Conservation (phyloP, 2,888 invertebrate species). For the Dromius quadrimaculatus region DNA sequence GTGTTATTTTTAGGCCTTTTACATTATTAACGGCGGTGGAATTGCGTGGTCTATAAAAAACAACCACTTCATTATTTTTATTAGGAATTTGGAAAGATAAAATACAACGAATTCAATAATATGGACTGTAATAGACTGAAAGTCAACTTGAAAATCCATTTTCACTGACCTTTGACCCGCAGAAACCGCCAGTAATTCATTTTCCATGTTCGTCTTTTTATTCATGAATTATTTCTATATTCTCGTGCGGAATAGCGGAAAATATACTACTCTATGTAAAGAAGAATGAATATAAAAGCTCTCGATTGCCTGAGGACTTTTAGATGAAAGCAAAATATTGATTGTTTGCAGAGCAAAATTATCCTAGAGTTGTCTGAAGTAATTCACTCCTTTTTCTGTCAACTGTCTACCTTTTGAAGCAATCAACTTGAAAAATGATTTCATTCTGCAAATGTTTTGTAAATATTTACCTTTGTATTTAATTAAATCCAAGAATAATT, state of each 20-base stretch:
- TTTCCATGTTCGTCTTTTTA: constrained; percentile 30
- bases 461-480: background rate
- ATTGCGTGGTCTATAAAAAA: constrained; percentile 25
- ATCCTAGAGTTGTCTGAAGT: constrained; percentile 12
- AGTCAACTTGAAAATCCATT: background rate
- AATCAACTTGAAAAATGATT: background rate
- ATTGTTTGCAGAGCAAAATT: constrained; percentile 24
- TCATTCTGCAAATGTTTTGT: background rate
- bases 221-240: constrained; percentile 24
- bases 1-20: constrained; percentile 27
- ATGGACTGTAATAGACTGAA: background rate
- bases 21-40: constrained; percentile 15
- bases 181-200: constrained; percentile 15
- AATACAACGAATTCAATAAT: no score
- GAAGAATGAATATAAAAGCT: constrained; percentile 39
- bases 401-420: background rate
- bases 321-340: constrained; percentile 24
- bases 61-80: no score
- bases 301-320: constrained; percentile 27
- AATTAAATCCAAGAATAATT: background rate
- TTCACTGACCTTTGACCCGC: background rate
- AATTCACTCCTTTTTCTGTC: background rate
- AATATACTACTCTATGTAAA: constrained; percentile 29
- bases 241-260: constrained; percentile 5
- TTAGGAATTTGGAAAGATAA: no score